phyloP scores from a whole-genome alignment of 1,140 invertebrate species.

The Papilio aristodemus region DNA sequence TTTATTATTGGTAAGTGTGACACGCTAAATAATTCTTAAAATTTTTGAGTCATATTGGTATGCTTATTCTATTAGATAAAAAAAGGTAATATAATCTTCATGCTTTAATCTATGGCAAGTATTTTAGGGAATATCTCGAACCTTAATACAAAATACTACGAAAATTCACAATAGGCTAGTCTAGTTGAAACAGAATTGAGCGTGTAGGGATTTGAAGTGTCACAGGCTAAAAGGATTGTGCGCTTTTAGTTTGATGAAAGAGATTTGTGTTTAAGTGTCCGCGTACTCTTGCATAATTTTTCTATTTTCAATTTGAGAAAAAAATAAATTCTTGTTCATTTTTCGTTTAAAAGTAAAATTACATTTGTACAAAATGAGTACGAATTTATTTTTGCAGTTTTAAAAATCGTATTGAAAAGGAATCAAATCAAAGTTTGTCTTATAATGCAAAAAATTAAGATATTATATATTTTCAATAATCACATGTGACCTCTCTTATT shows the following conservation, averaged over 20 bases:
- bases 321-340: not conserved
- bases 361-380: not conserved
- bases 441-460: too few relatives aligned
- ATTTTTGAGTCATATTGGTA: too few relatives aligned
- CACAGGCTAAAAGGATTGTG: slow-evolving; percentile 5
- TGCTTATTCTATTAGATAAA: not conserved
- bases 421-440: not conserved
- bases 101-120: not conserved
- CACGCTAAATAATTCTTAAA: too few relatives aligned
- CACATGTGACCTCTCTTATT: slow-evolving; percentile 37
- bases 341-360: not conserved
- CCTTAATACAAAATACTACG: slow-evolving; percentile 5
- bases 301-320: not conserved
- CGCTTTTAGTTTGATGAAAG: slow-evolving; percentile 12
- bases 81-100: not conserved
- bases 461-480: too few relatives aligned
- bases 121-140: not conserved
- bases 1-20: slow-evolving; percentile 93
- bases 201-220: not conserved
- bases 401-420: not conserved
- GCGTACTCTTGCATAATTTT: not conserved
- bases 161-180: not conserved
- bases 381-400: not conserved
- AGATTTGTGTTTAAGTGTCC: not conserved
- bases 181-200: slow-evolving; percentile 4